Evolutionary conservation across 2,797 vertebrate species (phyloP).

Genomic region (Darevskia nairensis): DNA sequence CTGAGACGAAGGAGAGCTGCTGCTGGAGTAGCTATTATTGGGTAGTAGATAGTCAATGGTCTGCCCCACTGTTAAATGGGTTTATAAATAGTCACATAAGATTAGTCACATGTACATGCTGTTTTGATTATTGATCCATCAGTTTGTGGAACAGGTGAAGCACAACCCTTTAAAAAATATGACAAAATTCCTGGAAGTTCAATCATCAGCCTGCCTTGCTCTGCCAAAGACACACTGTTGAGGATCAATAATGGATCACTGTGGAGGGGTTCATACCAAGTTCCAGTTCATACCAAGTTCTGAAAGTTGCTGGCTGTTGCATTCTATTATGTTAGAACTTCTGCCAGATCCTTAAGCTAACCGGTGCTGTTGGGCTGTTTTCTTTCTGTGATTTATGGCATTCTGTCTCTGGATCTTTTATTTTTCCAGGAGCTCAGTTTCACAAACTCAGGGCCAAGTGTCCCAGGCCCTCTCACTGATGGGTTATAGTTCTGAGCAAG

Average conservation of each 20-base stretch:
- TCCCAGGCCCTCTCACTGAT: slow-evolving; percentile 60
- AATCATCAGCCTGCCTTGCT: slow-evolving; percentile 31
- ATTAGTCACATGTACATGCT: not conserved
- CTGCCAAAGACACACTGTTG: slow-evolving; percentile 49
- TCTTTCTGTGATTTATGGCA: slow-evolving; percentile 58
- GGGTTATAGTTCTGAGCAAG: slow-evolving; percentile 39
- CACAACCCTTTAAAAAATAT: not conserved
- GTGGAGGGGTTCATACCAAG: slow-evolving; percentile 48
- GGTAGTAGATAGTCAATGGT: not conserved
- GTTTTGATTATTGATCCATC: not conserved
- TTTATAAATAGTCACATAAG: not conserved
- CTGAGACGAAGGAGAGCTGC: too few relatives aligned
- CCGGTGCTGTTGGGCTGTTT: slow-evolving; percentile 26
- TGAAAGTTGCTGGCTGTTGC: slow-evolving; percentile 46
- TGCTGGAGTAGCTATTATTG: too few relatives aligned
- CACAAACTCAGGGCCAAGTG: slow-evolving; percentile 1
- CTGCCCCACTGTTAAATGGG: not conserved
- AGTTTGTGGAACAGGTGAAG: not conserved
- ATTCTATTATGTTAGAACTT: slow-evolving; percentile 37
- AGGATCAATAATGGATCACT: slow-evolving; percentile 42
- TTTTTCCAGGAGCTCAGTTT: slow-evolving; percentile 53
- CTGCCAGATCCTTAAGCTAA: slow-evolving; percentile 52
- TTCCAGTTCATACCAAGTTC: slow-evolving; percentile 30
- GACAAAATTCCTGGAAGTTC: slow-evolving; percentile 3
- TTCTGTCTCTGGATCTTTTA: slow-evolving; percentile 43